Evolutionary conservation across 2,888 invertebrate genomes (phyloP).

Genomic region (Luffia ferchaultella): DNA sequence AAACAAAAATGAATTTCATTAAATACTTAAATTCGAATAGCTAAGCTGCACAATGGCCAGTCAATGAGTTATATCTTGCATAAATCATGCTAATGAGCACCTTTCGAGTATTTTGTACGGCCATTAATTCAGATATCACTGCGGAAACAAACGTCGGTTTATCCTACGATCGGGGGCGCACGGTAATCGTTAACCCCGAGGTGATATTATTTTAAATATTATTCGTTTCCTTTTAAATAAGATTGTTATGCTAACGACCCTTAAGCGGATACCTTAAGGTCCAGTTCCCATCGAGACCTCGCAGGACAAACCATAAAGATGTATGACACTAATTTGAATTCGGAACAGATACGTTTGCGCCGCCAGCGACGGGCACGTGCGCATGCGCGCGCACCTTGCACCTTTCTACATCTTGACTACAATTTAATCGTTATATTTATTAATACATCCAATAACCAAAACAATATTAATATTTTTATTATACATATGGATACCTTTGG

Average conservation of each 20-base stretch:
- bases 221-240: conserved; percentile 51
- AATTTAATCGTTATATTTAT: background rate
- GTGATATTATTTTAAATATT: conserved; percentile 63
- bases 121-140: conserved; percentile 67
- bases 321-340: conserved; percentile 63
- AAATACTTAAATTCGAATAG: conserved; percentile 26
- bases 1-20: conserved; percentile 13
- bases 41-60: conserved; percentile 42
- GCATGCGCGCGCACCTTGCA: conserved; percentile 55
- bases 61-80: conserved; percentile 56
- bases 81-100: conserved; percentile 66
- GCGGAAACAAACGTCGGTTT: conserved; percentile 66
- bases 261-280: conserved; percentile 44
- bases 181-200: conserved; percentile 66
- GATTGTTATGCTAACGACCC: conserved; percentile 50
- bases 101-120: conserved; percentile 62
- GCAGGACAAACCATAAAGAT: conserved; percentile 43
- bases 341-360: conserved; percentile 51
- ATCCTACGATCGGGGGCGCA: conserved; percentile 62
- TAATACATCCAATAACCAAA: background rate
- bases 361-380: conserved; percentile 58
- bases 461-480: background rate
- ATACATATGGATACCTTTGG: background rate
- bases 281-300: conserved; percentile 40
- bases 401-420: conserved; percentile 3